These are phyloP conservation scores for Aporophyla nigra DNA, from an alignment of 2,888 invertebrate genomes.

Conservation along the genomic window DNA sequence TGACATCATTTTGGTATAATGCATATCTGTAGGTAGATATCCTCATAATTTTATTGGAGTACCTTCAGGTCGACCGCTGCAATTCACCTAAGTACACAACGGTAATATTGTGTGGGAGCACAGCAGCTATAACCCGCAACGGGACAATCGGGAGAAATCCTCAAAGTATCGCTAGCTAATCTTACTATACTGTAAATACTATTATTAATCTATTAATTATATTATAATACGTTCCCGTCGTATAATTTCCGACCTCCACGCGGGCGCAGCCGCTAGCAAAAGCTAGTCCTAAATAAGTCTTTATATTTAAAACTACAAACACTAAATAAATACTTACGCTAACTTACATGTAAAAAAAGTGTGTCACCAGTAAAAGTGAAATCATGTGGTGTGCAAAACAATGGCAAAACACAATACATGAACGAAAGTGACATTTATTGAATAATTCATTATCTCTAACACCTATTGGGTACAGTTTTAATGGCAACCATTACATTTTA, in stretches of 20 bases:
- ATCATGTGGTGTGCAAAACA: slow-evolving; percentile 35
- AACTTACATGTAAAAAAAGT: slow-evolving; percentile 31
- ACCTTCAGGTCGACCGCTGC: background rate
- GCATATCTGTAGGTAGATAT: background rate
- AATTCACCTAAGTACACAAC: background rate
- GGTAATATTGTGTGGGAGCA: too few species aligned
- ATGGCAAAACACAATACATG: slow-evolving; percentile 25
- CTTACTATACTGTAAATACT: too few species aligned
- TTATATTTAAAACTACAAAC: background rate
- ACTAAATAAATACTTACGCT: slow-evolving; percentile 8
- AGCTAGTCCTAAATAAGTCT: too few species aligned
- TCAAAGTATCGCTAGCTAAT: background rate
- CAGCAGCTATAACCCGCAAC: too few species aligned
- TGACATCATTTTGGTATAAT: background rate
- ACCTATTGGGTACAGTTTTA: slow-evolving; percentile 33
- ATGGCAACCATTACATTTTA: background rate
- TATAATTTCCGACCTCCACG: too few species aligned
- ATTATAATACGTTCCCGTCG: too few species aligned
- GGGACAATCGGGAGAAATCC: background rate
- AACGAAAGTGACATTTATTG: slow-evolving; percentile 54
- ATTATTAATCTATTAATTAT: too few species aligned
- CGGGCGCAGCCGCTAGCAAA: too few species aligned
- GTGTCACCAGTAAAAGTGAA: slow-evolving; percentile 58
- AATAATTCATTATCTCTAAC: slow-evolving; percentile 55
- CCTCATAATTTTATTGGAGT: background rate